phyloP scores from a whole-genome alignment of 2,888 invertebrate species.

The Scaeva pyrastri region DNA sequence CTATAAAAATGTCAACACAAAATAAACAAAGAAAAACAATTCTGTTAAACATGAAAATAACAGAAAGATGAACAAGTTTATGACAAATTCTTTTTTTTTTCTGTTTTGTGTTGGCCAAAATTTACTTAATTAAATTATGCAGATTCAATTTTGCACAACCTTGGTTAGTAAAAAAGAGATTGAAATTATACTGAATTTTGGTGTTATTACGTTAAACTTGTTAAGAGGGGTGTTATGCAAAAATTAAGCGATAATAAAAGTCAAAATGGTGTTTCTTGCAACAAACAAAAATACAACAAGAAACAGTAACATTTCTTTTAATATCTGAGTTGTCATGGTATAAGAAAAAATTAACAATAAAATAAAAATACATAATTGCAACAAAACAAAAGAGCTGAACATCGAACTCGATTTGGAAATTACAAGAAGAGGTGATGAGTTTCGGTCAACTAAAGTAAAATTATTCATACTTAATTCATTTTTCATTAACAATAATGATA shows the following conservation, averaged over 20 bases:
- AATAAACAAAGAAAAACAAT: not conserved
- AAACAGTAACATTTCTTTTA: not conserved
- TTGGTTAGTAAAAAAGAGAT: constrained; percentile 21
- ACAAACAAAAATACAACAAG: not conserved
- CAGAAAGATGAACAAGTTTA: constrained; percentile 21
- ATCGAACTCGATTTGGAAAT: not conserved
- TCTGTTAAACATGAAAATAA: not conserved
- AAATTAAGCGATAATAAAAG: not conserved
- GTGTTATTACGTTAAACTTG: not conserved
- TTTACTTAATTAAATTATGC: constrained; percentile 18
- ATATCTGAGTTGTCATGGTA: not conserved
- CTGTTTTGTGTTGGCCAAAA: not conserved
- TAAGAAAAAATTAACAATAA: not conserved
- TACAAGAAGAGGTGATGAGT: not conserved
- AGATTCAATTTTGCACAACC: constrained; percentile 33
- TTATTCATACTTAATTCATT: too few relatives aligned
- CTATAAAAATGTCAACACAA: constrained; percentile 5
- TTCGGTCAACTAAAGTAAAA: too few relatives aligned
- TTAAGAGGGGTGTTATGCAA: constrained; percentile 2
- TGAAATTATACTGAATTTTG: constrained; percentile 1
- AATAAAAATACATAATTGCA: not conserved
- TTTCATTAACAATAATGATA: too few relatives aligned
- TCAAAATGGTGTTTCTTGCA: not conserved
- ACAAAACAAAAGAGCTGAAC: constrained; percentile 18
- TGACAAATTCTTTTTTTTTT: not conserved